phyloP scores from a whole-genome alignment of 53 echinoderm and acorn worm genomes.

The Apostichopus leukothele region DNA sequence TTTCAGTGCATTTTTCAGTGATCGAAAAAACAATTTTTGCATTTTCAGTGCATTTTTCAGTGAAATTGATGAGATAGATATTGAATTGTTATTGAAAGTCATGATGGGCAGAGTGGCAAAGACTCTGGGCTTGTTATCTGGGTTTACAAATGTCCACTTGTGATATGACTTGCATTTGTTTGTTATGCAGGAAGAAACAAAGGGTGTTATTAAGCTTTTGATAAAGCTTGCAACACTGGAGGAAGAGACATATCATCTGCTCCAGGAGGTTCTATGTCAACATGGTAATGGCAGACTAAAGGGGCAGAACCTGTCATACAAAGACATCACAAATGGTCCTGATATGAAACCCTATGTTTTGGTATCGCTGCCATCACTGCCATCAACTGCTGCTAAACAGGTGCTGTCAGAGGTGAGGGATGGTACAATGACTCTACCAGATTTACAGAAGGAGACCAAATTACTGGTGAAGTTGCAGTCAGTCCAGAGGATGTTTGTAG shows the following conservation, averaged over 20 bases:
- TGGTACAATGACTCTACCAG: background rate
- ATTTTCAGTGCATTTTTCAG: too few species aligned
- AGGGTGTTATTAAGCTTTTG: background rate
- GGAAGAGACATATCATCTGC: background rate
- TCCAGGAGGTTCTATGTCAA: background rate
- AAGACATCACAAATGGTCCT: background rate
- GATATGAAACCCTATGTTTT: constrained; percentile 22
- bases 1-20: too few species aligned
- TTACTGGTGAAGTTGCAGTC: background rate
- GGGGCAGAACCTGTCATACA: background rate
- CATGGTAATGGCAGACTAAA: constrained; percentile 4
- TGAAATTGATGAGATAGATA: too few species aligned
- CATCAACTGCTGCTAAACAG: background rate
- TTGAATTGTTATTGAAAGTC: too few species aligned
- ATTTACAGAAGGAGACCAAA: constrained; percentile 17
- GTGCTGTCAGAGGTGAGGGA: constrained; percentile 12
- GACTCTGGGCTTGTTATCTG: background rate
- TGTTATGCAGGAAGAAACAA: background rate
- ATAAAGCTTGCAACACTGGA: constrained; percentile 14
- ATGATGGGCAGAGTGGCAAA: too few species aligned
- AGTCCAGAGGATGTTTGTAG: constrained; percentile 20
- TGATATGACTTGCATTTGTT: background rate
- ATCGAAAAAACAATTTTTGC: too few species aligned
- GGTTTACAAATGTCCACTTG: background rate
- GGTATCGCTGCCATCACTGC: background rate